A percentile compares a stretch with the other conserved stretches of the same genome.
Conservation (phyloP, 2,888 invertebrate genomes). For the Chymomyza procnemis region DNA sequence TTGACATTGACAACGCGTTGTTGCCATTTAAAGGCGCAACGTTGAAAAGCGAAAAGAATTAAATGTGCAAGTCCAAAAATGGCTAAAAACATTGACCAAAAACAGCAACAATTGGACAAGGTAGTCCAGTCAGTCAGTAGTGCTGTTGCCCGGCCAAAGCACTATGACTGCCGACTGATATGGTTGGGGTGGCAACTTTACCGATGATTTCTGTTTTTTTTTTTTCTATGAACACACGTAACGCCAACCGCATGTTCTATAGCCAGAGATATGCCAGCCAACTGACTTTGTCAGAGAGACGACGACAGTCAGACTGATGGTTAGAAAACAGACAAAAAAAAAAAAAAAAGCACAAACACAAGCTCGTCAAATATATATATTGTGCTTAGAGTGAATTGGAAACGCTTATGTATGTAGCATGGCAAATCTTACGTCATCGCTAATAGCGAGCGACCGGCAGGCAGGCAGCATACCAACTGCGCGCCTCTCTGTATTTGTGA, state of each 20-base stretch:
- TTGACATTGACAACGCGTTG: conserved; percentile 51
- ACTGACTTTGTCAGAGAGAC: conserved; percentile 2
- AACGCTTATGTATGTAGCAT: conserved; percentile 36
- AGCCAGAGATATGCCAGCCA: conserved; percentile 14
- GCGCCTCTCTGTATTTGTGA: conserved; percentile 10
- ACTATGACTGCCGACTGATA: conserved; percentile 8
- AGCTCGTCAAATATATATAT: conserved; percentile 54
- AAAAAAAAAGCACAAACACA: too few species aligned
- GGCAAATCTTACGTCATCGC: conserved; percentile 61
- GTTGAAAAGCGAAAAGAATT: conserved; percentile 59
- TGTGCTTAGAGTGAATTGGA: conserved; percentile 73
- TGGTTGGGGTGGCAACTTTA: conserved; percentile 32
- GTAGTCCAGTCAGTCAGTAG: conserved; percentile 1
- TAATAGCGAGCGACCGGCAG: conserved; percentile 47
- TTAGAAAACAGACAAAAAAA: conserved; percentile 6
- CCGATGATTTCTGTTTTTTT: too few species aligned
- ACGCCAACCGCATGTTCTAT: conserved; percentile 12
- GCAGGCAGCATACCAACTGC: conserved; percentile 49
- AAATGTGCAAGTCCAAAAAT: conserved; percentile 66
- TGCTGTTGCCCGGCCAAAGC: background rate
- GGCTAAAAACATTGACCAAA: conserved; percentile 58
- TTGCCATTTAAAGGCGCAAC: conserved; percentile 42
- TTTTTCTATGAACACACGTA: conserved; percentile 28
- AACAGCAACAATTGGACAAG: conserved; percentile 62
- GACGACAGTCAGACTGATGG: background rate